Evolutionary conservation across 1,140 invertebrate genomes (phyloP).

Genomic region (Drosophila bocqueti): DNA sequence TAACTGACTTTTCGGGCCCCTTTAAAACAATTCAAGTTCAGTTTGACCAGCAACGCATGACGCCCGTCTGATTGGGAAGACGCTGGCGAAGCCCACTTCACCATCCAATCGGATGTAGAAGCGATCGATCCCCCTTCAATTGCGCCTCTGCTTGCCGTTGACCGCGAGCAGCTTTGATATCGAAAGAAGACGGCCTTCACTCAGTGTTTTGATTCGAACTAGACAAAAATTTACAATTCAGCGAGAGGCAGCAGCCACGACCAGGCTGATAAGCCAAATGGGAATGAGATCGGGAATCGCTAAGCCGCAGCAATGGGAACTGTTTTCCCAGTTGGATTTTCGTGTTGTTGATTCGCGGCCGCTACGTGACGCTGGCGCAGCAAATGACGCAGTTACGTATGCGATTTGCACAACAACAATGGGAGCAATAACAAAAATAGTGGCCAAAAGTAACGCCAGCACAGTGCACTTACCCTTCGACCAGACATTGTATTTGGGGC

Average conservation of each 20-base stretch:
- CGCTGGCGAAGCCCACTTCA: background rate
- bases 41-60: slow-evolving; percentile 35
- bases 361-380: slow-evolving; percentile 29
- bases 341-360: slow-evolving; percentile 38
- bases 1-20: slow-evolving; percentile 8
- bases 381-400: slow-evolving; percentile 82
- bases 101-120: slow-evolving; percentile 8
- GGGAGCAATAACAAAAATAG: slow-evolving; percentile 1
- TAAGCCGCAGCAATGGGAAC: slow-evolving; percentile 12
- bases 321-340: slow-evolving; percentile 23
- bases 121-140: slow-evolving; percentile 6
- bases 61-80: slow-evolving; percentile 17
- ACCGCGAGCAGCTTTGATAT: slow-evolving; percentile 58
- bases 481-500: slow-evolving; percentile 77
- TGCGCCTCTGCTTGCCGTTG: slow-evolving; percentile 41
- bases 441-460: background rate
- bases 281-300: slow-evolving; percentile 4
- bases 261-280: slow-evolving; percentile 52
- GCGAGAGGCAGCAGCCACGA: slow-evolving; percentile 6
- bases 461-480: slow-evolving; percentile 69
- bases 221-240: slow-evolving; percentile 15
- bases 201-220: slow-evolving; percentile 28
- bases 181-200: slow-evolving; percentile 65
- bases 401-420: slow-evolving; percentile 64
- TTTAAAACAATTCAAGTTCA: slow-evolving; percentile 73